Conservation (phyloP, 1,140 invertebrate genomes). For the Bombus polaris region DNA sequence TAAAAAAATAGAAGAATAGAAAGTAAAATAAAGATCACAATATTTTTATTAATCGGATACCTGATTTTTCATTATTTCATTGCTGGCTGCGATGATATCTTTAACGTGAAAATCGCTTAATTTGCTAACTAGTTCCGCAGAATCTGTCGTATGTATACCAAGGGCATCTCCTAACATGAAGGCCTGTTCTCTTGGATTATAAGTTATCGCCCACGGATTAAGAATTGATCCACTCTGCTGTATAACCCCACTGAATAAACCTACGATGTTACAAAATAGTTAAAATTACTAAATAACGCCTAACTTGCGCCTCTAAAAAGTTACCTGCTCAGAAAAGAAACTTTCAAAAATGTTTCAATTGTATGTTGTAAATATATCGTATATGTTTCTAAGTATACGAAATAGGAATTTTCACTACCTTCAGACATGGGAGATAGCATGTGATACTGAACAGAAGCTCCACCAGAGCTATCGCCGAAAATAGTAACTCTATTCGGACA, state of each 20-base stretch:
- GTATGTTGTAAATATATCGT: not conserved
- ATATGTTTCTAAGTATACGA: not conserved
- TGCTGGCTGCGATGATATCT: slow-evolving; percentile 84
- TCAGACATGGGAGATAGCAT: slow-evolving; percentile 84
- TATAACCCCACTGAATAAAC: slow-evolving; percentile 88
- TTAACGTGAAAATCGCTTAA: slow-evolving; percentile 83
- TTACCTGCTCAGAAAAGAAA: not conserved
- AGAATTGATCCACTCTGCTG: slow-evolving; percentile 90
- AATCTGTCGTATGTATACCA: slow-evolving; percentile 83
- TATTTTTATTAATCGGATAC: slow-evolving; percentile 10
- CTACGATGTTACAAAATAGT: slow-evolving; percentile 74
- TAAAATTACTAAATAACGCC: not conserved
- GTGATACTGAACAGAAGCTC: slow-evolving; percentile 83
- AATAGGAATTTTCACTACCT: slow-evolving; percentile 69
- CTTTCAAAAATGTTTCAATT: not conserved
- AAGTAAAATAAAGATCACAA: not conserved
- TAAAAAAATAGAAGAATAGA: not conserved
- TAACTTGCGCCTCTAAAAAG: not conserved
- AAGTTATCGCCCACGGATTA: slow-evolving; percentile 88
- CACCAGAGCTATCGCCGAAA: slow-evolving; percentile 89
- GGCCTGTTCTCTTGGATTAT: slow-evolving; percentile 84
- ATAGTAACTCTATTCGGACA: slow-evolving; percentile 88
- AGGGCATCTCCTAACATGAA: slow-evolving; percentile 85
- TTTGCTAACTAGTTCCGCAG: slow-evolving; percentile 84
- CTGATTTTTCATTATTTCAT: slow-evolving; percentile 65